These are phyloP conservation scores for Notiomystis cincta DNA, from an alignment of 2,113 vertebrate genomes.

Conservation along the genomic window DNA sequence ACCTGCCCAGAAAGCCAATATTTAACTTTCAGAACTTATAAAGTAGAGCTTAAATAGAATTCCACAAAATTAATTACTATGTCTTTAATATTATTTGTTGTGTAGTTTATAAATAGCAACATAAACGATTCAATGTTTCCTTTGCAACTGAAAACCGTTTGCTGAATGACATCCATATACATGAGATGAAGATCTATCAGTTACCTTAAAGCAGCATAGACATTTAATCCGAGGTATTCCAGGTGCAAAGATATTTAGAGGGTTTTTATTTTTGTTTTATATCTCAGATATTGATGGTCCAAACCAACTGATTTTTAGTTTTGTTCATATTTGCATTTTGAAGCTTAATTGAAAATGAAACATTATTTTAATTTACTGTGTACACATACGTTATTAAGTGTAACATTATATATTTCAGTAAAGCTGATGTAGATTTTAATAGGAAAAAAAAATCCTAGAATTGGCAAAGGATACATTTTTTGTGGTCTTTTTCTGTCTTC, in stretches of 20 bases:
- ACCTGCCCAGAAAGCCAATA: background rate
- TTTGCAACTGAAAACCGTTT: background rate
- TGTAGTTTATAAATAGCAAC: background rate
- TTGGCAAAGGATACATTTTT: background rate
- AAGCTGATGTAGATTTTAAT: background rate
- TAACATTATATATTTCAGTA: background rate
- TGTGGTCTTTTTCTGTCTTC: background rate
- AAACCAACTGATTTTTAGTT: background rate
- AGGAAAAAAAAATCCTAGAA: background rate
- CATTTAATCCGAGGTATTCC: background rate
- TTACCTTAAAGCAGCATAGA: background rate
- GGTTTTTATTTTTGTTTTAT: background rate
- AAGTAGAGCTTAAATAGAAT: background rate
- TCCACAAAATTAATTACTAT: background rate
- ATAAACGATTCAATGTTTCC: background rate
- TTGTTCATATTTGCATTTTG: background rate
- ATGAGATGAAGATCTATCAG: background rate
- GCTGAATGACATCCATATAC: background rate
- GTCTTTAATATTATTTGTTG: background rate
- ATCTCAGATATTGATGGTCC: background rate
- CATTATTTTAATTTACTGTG: background rate
- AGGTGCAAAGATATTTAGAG: background rate
- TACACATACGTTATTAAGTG: background rate
- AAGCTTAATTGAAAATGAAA: too few relatives aligned
- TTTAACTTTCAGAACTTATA: background rate